Conservation (phyloP, 2,113 vertebrate genomes). For the Gavialis gangeticus region DNA sequence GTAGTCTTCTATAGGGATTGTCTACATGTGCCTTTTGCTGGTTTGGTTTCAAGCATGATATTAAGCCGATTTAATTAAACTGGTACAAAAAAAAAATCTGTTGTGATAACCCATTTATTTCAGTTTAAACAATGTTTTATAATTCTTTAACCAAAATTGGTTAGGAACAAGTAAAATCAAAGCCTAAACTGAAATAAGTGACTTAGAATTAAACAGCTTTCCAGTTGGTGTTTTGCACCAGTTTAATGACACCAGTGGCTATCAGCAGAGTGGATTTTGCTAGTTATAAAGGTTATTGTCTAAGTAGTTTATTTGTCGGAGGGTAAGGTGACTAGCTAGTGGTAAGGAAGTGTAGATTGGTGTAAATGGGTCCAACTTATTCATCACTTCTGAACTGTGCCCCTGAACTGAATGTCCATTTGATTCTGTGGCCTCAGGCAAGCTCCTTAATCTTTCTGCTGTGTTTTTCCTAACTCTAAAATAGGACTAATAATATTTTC, state of each 20-base stretch:
- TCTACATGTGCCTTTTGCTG: accelerated
- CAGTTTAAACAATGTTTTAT: accelerated
- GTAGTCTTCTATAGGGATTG: not conserved
- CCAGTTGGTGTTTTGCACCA: no score
- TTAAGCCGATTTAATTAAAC: not conserved
- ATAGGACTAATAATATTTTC: not conserved
- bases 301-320: no score
- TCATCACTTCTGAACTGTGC: not conserved
- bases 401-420: not conserved
- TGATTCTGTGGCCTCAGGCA: not conserved
- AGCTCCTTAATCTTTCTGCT: accelerated
- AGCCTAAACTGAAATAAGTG: no score
- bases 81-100: accelerated
- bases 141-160: not conserved
- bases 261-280: not conserved
- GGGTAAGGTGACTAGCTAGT: no score
- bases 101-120: accelerated
- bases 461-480: not conserved
- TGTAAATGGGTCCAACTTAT: not conserved
- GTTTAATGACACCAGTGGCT: not conserved
- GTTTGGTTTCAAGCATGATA: not conserved
- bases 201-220: no score
- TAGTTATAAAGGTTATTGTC: not conserved
- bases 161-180: no score
- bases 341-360: no score